Conservation (phyloP, 1,140 invertebrate species). For the Cydia splendana region DNA sequence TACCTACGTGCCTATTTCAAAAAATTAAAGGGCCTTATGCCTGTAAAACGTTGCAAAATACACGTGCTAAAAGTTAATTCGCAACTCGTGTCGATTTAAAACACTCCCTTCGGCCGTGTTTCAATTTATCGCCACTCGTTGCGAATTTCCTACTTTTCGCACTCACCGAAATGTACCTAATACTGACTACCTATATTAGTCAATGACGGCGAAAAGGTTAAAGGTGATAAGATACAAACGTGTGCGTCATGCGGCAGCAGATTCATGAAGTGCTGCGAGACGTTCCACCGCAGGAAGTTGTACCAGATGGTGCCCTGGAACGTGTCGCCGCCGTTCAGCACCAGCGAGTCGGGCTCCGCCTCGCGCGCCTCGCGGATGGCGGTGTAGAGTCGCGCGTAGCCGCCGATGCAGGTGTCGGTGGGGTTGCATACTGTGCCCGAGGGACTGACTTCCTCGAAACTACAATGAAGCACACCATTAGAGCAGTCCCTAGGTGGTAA, state of each 20-base stretch:
- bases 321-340: slow-evolving; percentile 91
- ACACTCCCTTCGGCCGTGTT: no score
- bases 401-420: slow-evolving; percentile 83
- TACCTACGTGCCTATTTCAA: no score
- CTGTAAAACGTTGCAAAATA: no score
- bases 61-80: no score
- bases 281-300: slow-evolving; percentile 87
- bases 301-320: slow-evolving; percentile 94
- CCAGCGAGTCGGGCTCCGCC: slow-evolving; percentile 83
- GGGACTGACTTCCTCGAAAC: slow-evolving; percentile 85
- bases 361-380: slow-evolving; percentile 80
- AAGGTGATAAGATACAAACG: slow-evolving; percentile 78
- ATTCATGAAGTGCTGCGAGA: slow-evolving; percentile 88
- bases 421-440: slow-evolving; percentile 82
- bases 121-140: no score
- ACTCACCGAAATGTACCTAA: no score
- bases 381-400: slow-evolving; percentile 85
- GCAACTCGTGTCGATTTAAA: no score
- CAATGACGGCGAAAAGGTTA: no score
- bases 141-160: no score
- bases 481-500: no score
- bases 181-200: no score
- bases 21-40: no score
- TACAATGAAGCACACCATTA: slow-evolving; percentile 48
- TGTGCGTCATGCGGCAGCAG: slow-evolving; percentile 88